phyloP scores from a whole-genome alignment of 2,888 invertebrate genomes.

The Cremastinae sp. region DNA sequence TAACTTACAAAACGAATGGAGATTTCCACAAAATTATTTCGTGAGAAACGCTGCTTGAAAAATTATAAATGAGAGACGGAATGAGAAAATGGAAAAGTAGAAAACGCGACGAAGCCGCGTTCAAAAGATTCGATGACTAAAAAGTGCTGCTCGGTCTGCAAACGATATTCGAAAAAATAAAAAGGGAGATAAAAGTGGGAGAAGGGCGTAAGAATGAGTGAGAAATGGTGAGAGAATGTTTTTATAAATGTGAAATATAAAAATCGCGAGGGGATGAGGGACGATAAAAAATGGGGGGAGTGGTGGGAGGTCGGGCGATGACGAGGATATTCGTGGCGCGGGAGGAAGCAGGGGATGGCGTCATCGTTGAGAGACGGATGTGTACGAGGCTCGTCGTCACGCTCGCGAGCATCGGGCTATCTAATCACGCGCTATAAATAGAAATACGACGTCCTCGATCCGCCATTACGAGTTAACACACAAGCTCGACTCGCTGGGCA shows the following conservation, averaged over 20 bases:
- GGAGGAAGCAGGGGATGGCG: slow-evolving; percentile 54
- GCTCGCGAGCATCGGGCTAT: slow-evolving; percentile 65
- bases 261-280: not conserved
- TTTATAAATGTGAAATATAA: not conserved
- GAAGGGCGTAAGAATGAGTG: not conserved
- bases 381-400: slow-evolving; percentile 47
- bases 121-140: no score
- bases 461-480: slow-evolving; percentile 52
- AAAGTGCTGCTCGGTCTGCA: not conserved
- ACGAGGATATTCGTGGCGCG: slow-evolving; percentile 28
- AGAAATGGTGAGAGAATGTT: not conserved
- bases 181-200: slow-evolving; percentile 30
- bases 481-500: slow-evolving; percentile 14
- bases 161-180: slow-evolving; percentile 21
- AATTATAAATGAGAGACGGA: not conserved
- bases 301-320: slow-evolving; percentile 5
- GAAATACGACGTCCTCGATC: slow-evolving; percentile 66
- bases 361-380: slow-evolving; percentile 49
- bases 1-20: no score
- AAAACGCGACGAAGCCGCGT: not conserved
- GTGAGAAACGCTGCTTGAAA: no score
- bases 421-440: slow-evolving; percentile 78
- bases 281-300: not conserved
- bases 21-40: no score
- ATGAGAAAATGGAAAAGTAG: not conserved